Conservation (phyloP, 2,888 invertebrate species). For the Lepidonotus clava region DNA sequence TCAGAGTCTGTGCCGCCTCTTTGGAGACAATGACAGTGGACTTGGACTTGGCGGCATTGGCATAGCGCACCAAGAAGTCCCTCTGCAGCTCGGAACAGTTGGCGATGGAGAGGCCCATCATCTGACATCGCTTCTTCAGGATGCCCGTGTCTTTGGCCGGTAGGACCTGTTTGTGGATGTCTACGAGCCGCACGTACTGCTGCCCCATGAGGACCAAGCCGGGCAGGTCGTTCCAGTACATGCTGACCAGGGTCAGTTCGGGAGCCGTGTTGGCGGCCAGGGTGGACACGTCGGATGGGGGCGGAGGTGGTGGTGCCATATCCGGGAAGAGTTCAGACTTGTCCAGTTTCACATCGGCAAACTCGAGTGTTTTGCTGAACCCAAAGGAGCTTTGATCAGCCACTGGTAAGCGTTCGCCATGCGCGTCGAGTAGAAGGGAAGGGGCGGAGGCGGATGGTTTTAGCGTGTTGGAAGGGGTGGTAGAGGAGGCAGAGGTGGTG, state of each 20-base stretch:
- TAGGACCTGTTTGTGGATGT: slow-evolving; percentile 80
- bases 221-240: slow-evolving; percentile 80
- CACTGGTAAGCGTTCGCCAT: not conserved
- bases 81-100: slow-evolving; percentile 80
- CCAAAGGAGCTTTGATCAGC: not conserved
- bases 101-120: slow-evolving; percentile 75
- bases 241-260: slow-evolving; percentile 74
- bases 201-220: slow-evolving; percentile 77
- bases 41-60: slow-evolving; percentile 79
- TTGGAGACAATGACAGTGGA: slow-evolving; percentile 78
- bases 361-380: not conserved
- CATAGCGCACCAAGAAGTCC: slow-evolving; percentile 80
- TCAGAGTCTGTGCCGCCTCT: slow-evolving; percentile 75
- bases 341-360: slow-evolving; percentile 54
- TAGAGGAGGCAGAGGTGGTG: slow-evolving; percentile 56
- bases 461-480: slow-evolving; percentile 1
- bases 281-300: not conserved
- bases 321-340: slow-evolving; percentile 61
- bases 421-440: not conserved
- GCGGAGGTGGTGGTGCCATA: slow-evolving; percentile 3
- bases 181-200: slow-evolving; percentile 78
- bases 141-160: slow-evolving; percentile 80
- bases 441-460: not conserved
- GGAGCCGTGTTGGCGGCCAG: slow-evolving; percentile 57
- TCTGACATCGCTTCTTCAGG: slow-evolving; percentile 79